Evolutionary conservation across 2,113 vertebrate genomes (phyloP).

Genomic region (Proterorhinus semilunaris): DNA sequence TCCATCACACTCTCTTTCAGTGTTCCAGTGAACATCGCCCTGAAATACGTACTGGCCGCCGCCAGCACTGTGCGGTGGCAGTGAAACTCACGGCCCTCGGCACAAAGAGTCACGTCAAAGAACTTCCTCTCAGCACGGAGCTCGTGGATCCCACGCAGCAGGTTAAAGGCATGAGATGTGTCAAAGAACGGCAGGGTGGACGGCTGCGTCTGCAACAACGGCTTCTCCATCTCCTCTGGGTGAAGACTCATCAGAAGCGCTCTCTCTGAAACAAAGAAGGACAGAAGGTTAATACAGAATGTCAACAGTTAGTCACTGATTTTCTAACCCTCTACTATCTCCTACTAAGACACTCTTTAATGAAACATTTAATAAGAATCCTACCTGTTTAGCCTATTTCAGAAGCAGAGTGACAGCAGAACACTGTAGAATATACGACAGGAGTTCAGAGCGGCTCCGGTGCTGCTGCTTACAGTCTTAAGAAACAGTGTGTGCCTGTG

Average conservation of each 20-base stretch:
- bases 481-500: slow-evolving; percentile 56
- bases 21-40: slow-evolving; percentile 94
- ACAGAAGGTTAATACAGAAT: too few relatives aligned
- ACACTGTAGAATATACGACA: slow-evolving; percentile 35
- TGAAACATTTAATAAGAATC: neutral
- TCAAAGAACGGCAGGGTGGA: slow-evolving; percentile 88
- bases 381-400: slow-evolving; percentile 54
- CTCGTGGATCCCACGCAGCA: slow-evolving; percentile 90
- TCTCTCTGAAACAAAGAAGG: slow-evolving; percentile 51
- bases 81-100: slow-evolving; percentile 89
- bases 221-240: slow-evolving; percentile 71
- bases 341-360: neutral
- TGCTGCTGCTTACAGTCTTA: slow-evolving; percentile 44
- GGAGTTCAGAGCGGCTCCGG: slow-evolving; percentile 35
- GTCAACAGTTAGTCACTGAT: neutral
- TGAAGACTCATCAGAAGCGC: slow-evolving; percentile 36
- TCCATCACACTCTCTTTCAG: slow-evolving; percentile 89
- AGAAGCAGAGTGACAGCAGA: neutral
- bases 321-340: neutral
- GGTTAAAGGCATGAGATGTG: slow-evolving; percentile 86
- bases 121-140: slow-evolving; percentile 90
- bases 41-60: slow-evolving; percentile 93
- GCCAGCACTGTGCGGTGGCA: slow-evolving; percentile 95
- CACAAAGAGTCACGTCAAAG: slow-evolving; percentile 91
- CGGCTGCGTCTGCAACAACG: slow-evolving; percentile 72